These are phyloP conservation scores for Cataglyphis hispanica DNA, from an alignment of 1,140 invertebrate genomes.

Conservation along the genomic window DNA sequence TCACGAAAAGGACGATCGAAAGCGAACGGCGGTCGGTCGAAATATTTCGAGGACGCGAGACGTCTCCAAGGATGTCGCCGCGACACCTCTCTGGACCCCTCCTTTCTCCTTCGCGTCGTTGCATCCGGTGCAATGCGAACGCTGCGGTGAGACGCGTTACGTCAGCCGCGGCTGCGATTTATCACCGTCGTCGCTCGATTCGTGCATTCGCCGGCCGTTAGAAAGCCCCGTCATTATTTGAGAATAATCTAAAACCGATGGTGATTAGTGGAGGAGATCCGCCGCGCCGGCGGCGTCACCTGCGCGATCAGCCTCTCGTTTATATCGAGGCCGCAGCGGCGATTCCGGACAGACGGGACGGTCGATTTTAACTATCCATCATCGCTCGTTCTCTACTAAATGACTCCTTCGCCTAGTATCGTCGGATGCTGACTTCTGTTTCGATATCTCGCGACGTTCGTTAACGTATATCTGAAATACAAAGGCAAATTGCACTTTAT, in stretches of 20 bases:
- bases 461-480: slow-evolving; percentile 28
- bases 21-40: slow-evolving; percentile 25
- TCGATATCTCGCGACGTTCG: slow-evolving; percentile 32
- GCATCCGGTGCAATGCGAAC: slow-evolving; percentile 52
- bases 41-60: slow-evolving; percentile 66
- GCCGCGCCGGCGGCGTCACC: slow-evolving; percentile 79
- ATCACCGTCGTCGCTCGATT: slow-evolving; percentile 76
- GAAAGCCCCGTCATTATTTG: slow-evolving; percentile 85
- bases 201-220: slow-evolving; percentile 65
- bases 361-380: slow-evolving; percentile 81
- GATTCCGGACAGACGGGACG: slow-evolving; percentile 62
- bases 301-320: slow-evolving; percentile 80
- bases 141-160: slow-evolving; percentile 66
- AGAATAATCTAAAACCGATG: slow-evolving; percentile 87
- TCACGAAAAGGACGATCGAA: neutral
- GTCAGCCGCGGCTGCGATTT: slow-evolving; percentile 75
- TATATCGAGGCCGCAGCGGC: slow-evolving; percentile 67
- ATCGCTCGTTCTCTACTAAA: slow-evolving; percentile 70
- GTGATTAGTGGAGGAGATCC: slow-evolving; percentile 84
- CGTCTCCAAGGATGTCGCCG: slow-evolving; percentile 78
- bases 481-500: slow-evolving; percentile 7
- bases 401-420: slow-evolving; percentile 57
- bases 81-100: slow-evolving; percentile 76
- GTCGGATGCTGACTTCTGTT: slow-evolving; percentile 51
- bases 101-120: slow-evolving; percentile 45